phyloP scores from a whole-genome alignment of 2,113 vertebrate species.

The human region GRCh38 chr6:88243501-88244000 shows the following conservation, averaged over 20 bases:
- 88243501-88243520: background rate
- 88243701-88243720: background rate
- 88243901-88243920: slow-evolving; percentile 61
- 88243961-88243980: slow-evolving; percentile 70
- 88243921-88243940: slow-evolving; percentile 33
- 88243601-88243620: background rate
- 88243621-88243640: background rate
- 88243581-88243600: slow-evolving; percentile 40
- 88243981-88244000: slow-evolving; percentile 26
- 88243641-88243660: slow-evolving; percentile 31
- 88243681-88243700: background rate
- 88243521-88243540: background rate
- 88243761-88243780: slow-evolving; percentile 40
- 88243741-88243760: slow-evolving; percentile 56
- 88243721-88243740: slow-evolving; percentile 41
- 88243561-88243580: slow-evolving; percentile 9
- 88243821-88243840: slow-evolving; percentile 32
- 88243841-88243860: slow-evolving; percentile 51
- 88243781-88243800: slow-evolving; percentile 52
- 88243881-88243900: slow-evolving; percentile 66
- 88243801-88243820: slow-evolving; percentile 63
- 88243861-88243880: slow-evolving; percentile 57
- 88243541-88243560: background rate
- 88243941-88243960: slow-evolving; percentile 48
- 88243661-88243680: background rate